Percentiles rank a stretch among this genome's conserved stretches.
Conservation (phyloP, 2,113 vertebrate genomes). For the Ptyas mucosa region DNA sequence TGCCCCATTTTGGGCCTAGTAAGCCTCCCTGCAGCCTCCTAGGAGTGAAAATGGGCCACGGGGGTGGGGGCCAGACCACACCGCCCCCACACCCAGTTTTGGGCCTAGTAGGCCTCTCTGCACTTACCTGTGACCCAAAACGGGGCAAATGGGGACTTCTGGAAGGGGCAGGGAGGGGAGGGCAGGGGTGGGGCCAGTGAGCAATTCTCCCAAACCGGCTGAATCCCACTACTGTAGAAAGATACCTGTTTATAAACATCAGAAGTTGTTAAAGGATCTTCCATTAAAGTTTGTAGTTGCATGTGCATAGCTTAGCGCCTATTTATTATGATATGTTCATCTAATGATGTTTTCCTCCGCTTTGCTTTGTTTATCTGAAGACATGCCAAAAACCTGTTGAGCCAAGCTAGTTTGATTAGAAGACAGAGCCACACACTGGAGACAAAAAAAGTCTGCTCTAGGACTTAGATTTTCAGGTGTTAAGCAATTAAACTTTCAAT, state of each 20-base stretch:
- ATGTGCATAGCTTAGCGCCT: not conserved
- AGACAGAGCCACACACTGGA: not conserved
- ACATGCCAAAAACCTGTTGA: not conserved
- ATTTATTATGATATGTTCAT: not conserved
- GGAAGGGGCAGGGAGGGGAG: too few relatives aligned
- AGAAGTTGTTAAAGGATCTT: not conserved
- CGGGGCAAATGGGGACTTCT: too few relatives aligned
- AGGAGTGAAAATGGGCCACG: too few relatives aligned
- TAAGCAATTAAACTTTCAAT: not conserved
- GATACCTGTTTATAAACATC: not conserved
- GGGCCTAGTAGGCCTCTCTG: too few relatives aligned
- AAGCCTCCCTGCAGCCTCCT: too few relatives aligned
- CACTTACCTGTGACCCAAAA: too few relatives aligned
- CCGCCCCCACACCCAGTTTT: too few relatives aligned
- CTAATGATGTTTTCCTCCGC: not conserved
- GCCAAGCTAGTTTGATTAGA: not conserved
- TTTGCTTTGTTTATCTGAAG: not conserved
- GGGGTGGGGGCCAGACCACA: too few relatives aligned
- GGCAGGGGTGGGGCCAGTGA: too few relatives aligned
- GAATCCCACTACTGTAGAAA: too few relatives aligned
- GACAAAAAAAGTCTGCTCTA: not conserved
- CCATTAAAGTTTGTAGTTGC: not conserved
- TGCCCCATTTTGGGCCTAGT: too few relatives aligned
- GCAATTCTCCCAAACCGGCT: too few relatives aligned
- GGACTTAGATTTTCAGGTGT: not conserved